A percentile compares a stretch with the other conserved stretches of the same genome.
Conservation (phyloP, 2,797 vertebrate genomes). For the Menidia menidia region DNA sequence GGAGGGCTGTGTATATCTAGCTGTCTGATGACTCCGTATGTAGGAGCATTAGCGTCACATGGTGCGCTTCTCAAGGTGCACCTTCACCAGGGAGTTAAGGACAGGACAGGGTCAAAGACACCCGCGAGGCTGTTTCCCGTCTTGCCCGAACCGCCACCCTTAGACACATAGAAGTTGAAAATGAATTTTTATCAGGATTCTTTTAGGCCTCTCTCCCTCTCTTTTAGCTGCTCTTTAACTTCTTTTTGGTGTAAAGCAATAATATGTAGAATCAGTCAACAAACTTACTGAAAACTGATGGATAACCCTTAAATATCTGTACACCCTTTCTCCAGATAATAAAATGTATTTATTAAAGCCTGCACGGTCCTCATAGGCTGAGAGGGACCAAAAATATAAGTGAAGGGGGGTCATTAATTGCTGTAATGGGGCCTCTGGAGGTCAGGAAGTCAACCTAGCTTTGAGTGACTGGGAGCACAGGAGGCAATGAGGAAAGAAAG, state of each 20-base stretch:
- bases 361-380: conserved; percentile 27
- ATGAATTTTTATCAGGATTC: conserved; percentile 14
- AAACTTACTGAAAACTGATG: conserved; percentile 30
- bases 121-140: conserved; percentile 59
- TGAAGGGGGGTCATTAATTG: conserved; percentile 52
- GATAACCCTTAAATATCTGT: conserved; percentile 39
- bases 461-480: conserved; percentile 56
- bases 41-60: conserved; percentile 62
- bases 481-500: conserved; percentile 74
- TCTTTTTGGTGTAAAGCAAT: neutral
- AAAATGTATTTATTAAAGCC: conserved; percentile 57
- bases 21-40: conserved; percentile 41
- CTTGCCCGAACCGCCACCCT: conserved; percentile 15
- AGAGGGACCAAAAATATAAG: conserved; percentile 37
- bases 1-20: conserved; percentile 41
- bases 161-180: neutral
- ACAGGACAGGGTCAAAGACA: conserved; percentile 71
- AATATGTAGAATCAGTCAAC: conserved; percentile 11
- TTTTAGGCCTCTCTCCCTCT: conserved; percentile 21
- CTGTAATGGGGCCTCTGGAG: conserved; percentile 69
- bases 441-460: conserved; percentile 74
- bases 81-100: conserved; percentile 67
- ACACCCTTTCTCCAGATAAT: conserved; percentile 34
- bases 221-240: too few relatives aligned
- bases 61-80: conserved; percentile 77